These are phyloP conservation scores for Crotophaga sulcirostris DNA, from an alignment of 2,113 vertebrate species.

Conservation along the genomic window DNA sequence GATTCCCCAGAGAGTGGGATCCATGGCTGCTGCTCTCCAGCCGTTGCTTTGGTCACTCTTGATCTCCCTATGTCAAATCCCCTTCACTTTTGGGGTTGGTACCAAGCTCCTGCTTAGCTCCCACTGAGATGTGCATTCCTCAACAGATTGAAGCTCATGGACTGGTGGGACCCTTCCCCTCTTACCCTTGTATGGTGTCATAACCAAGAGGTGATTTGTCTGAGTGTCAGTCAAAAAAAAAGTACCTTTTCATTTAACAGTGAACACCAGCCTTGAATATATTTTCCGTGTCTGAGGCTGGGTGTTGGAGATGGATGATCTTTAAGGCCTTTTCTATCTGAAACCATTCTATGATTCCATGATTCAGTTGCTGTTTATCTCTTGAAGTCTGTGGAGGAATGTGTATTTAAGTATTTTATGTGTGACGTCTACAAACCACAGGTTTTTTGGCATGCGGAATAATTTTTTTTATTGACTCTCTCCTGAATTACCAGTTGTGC, in stretches of 20 bases:
- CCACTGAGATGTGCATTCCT: background rate
- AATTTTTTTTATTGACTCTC: background rate
- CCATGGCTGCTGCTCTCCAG: rapidly evolving
- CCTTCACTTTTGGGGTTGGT: rapidly evolving
- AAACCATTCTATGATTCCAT: no score
- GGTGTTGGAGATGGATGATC: no score
- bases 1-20: no score
- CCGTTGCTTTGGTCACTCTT: background rate
- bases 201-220: background rate
- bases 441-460: background rate
- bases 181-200: rapidly evolving
- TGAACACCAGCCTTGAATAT: background rate
- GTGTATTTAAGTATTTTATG: background rate
- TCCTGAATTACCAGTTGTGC: background rate
- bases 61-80: rapidly evolving
- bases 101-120: background rate
- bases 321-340: no score
- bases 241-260: background rate
- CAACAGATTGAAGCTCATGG: rapidly evolving
- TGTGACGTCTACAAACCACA: background rate
- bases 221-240: background rate
- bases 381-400: background rate
- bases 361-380: background rate
- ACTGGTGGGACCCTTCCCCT: rapidly evolving
- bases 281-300: no score